Base-by-base conservation (phyloP, 1,140 invertebrate genomes). In the Aphelenchoides avenae region DNA sequence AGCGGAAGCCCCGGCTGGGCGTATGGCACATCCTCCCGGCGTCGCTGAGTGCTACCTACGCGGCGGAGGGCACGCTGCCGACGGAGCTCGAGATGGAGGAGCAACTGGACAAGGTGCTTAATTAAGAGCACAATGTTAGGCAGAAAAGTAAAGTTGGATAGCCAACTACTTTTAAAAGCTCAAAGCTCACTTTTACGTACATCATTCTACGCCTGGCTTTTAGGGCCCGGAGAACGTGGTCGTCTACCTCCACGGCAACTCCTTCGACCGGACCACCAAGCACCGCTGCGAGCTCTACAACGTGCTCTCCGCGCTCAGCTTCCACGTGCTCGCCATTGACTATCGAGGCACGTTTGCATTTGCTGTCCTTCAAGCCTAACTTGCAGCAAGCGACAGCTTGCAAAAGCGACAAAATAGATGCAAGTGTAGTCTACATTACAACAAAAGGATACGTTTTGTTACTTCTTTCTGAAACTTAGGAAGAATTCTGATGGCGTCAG, bases 181-280 rank as follows among this genome's bases (percentile, higher is more conserved):
- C 26, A 52, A 48, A 57, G 58, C n/a, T n/a, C n/a, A n/a, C n/a
- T n/a, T n/a, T n/a, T n/a, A n/a, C n/a, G n/a, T n/a, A n/a, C n/a
- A n/a, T n/a, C n/a, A n/a, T n/a, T n/a, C n/a, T n/a, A n/a, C n/a
- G n/a, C n/a, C n/a, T n/a, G n/a, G n/a, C n/a, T n/a, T n/a, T n/a
- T n/a, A n/a, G n/a, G n/a, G 60, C 41, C 53, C 64, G 44, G 84
- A 34, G 79, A n/a, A n/a, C n/a, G n/a, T 90, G 46, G 80, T 91
- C 18, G 71, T 91, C 5, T 91, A 91, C 75, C 81, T 87, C 66
- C 89, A 91, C 81, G 91, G 91, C 13, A 94, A 93, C 77, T 87
- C 88, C 6, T 89, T 88, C 11, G 86, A 88, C 44, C 81, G 88
- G 18, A 77, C 72, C 5, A 72, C 67, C 7, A 64, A 62, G 49